Conservation (phyloP, 1,140 invertebrate species). For the Melanaphis sacchari region DNA sequence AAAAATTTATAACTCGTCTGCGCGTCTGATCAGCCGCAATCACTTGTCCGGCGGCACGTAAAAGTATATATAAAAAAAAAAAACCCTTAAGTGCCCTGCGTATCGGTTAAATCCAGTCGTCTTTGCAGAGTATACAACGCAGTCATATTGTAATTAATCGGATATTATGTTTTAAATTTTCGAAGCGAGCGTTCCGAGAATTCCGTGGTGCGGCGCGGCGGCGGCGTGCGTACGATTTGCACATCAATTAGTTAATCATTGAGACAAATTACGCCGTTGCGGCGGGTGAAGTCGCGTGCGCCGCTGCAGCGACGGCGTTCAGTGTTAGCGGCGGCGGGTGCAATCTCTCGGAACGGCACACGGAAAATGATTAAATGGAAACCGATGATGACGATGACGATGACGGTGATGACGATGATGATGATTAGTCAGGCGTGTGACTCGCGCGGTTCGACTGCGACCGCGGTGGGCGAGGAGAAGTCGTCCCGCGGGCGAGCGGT, state of each 20-base stretch:
- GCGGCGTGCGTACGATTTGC: conserved; percentile 31
- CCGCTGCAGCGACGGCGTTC: background rate
- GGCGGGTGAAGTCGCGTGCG: background rate
- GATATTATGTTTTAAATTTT: background rate
- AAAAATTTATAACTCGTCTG: background rate
- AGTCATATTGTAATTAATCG: background rate
- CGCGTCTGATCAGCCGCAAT: background rate
- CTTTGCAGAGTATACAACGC: no score
- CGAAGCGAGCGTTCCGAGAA: background rate
- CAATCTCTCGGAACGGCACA: conserved; percentile 37
- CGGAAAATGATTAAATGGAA: conserved; percentile 54
- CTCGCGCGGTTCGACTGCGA: background rate
- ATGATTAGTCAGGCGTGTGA: conserved; percentile 46
- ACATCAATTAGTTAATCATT: conserved; percentile 53
- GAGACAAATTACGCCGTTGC: conserved; percentile 32
- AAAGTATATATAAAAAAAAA: no score
- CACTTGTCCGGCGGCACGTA: background rate
- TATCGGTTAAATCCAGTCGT: background rate
- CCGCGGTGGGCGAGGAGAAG: background rate
- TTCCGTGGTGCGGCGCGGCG: background rate
- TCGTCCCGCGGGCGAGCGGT: background rate
- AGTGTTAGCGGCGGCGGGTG: background rate
- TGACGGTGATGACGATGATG: background rate
- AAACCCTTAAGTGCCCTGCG: no score
- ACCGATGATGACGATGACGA: conserved; percentile 22